Evolutionary conservation across 2,113 vertebrate genomes (phyloP).

Genomic region (Poicephalus meyeri): DNA sequence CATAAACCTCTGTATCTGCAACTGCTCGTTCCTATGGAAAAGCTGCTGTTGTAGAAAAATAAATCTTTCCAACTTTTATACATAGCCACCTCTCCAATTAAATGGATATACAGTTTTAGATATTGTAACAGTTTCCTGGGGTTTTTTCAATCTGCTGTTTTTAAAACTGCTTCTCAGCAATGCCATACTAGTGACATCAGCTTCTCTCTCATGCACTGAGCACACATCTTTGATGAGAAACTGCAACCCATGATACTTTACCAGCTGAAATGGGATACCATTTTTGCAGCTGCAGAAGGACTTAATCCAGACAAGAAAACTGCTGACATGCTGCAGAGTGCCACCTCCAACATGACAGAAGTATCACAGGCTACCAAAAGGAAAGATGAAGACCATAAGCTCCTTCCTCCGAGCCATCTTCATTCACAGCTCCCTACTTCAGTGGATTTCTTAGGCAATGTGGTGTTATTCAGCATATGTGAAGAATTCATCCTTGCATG

Average conservation of each 20-base stretch:
- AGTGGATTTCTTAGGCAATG: not conserved
- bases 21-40: not conserved
- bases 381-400: not conserved
- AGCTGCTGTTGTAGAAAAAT: not conserved
- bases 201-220: not conserved
- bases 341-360: fast-evolving
- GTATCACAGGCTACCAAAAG: not conserved
- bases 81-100: fast-evolving
- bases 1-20: not conserved
- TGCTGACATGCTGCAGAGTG: not conserved
- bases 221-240: fast-evolving
- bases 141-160: fast-evolving
- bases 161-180: not conserved
- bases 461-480: not conserved
- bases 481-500: not conserved
- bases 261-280: not conserved
- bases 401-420: not conserved
- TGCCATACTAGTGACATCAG: too few species aligned
- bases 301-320: not conserved
- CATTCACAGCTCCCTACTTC: not conserved
- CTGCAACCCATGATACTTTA: not conserved
- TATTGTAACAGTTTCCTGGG: not conserved
- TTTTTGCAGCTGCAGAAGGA: not conserved
- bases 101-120: not conserved
- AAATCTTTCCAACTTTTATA: not conserved